Conservation (phyloP, 2,113 vertebrate species). For the Hemicordylus capensis region DNA sequence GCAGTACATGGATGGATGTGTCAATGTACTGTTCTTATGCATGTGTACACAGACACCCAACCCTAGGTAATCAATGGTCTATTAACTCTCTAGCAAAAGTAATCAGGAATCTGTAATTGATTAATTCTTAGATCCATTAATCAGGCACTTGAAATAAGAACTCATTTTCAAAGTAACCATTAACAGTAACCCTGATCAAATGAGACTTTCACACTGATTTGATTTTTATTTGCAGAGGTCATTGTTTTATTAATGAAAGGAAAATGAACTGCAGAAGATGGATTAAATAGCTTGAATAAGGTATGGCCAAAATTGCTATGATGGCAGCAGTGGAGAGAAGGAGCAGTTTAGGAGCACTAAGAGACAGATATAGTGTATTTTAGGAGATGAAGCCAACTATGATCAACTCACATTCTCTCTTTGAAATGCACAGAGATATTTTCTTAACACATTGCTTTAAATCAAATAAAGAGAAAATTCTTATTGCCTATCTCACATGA, state of each 20-base stretch:
- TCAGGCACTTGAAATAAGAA: slow-evolving; percentile 40
- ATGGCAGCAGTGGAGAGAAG: neutral
- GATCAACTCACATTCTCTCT: neutral
- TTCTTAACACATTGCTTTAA: neutral
- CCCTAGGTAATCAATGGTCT: slow-evolving; percentile 35
- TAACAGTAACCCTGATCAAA: slow-evolving; percentile 34
- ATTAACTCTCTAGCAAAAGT: slow-evolving; percentile 41
- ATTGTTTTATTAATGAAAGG: slow-evolving; percentile 44
- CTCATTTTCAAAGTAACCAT: slow-evolving; percentile 43
- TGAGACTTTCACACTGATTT: slow-evolving; percentile 39
- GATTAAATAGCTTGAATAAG: slow-evolving; percentile 24
- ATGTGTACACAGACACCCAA: neutral
- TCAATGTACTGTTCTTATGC: neutral
- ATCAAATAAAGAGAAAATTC: neutral
- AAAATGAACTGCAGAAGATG: slow-evolving; percentile 33
- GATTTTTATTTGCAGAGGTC: slow-evolving; percentile 34
- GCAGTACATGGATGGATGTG: neutral
- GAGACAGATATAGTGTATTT: neutral
- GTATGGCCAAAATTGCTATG: neutral
- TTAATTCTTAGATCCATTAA: slow-evolving; percentile 36
- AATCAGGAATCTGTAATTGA: slow-evolving; percentile 43
- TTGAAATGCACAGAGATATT: neutral
- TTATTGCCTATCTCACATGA: neutral
- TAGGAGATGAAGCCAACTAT: neutral
- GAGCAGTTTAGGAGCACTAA: neutral